Conservation (phyloP, 2,113 vertebrate species). For the Limnothrissa miodon region DNA sequence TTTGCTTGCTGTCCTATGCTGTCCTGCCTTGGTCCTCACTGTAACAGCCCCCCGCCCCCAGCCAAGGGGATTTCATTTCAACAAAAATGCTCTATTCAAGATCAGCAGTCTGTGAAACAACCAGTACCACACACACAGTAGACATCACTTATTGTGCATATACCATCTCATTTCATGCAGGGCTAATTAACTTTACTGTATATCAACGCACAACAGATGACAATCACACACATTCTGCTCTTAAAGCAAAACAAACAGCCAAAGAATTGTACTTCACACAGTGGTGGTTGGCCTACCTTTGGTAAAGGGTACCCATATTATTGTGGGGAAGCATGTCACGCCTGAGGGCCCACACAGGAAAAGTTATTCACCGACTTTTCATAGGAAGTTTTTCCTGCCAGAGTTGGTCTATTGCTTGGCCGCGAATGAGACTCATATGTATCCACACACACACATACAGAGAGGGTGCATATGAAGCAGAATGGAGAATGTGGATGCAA, state of each 20-base stretch:
- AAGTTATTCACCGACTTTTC: neutral
- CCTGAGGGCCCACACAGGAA: neutral
- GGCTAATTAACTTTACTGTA: neutral
- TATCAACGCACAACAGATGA: neutral
- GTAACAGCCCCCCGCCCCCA: neutral
- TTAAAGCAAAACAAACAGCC: neutral
- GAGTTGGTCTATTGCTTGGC: neutral
- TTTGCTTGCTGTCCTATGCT: neutral
- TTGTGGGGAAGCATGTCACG: neutral
- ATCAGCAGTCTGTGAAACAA: neutral
- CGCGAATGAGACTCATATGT: neutral
- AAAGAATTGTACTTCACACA: neutral
- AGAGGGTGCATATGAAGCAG: neutral
- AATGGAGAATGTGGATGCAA: neutral
- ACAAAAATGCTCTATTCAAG: neutral
- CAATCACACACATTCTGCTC: neutral
- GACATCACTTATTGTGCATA: neutral
- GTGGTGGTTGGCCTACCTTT: neutral
- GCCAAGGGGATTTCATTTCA: neutral
- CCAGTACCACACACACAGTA: neutral
- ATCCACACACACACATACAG: neutral
- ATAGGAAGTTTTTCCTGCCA: neutral
- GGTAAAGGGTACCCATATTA: too few species aligned
- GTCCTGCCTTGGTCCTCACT: neutral
- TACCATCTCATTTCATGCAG: neutral